Base-by-base conservation (phyloP, 2,113 vertebrate genomes). In the Sapayoa aenigma region DNA sequence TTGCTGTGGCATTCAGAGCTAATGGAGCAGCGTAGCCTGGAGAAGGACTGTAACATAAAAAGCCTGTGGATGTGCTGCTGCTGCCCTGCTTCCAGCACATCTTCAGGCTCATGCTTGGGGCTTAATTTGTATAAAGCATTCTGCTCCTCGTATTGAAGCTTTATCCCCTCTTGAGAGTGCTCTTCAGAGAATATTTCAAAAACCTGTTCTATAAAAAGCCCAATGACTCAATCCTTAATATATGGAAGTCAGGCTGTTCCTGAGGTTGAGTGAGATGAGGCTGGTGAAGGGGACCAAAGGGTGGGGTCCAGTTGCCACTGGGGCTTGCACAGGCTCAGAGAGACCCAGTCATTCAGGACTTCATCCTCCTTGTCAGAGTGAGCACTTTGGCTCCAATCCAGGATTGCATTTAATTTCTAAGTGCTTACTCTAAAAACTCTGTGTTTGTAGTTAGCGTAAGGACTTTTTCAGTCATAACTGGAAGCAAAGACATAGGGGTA, bases 161-260 rank as follows among this genome's bases (percentile, higher is more conserved):
- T 39, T 50, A 69, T 66, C 46, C 65, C 53, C 88, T 93, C 73
- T 4, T 72, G 80, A 94, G 86, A 68, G 80, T 35, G 73, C 76
- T 92, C 86, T 93, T 92, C 53, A 73, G 86, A 84, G 85, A 69
- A 8, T 11, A 37, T 87, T 92, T 92, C 68, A 86, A 78, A 87
- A 78, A n/a, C 44, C n/a, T 6, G 28, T 42, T 81, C 94, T 95
- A 82, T 81, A 90, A 89, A 93, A 94, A 95, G 67, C 84, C 78
- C 24, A 14, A 28, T 85, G 88, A 92, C 62, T 94, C 88, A 87
- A 1, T 90, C 3, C 0, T 50, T 89, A 39, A 9, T 52, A 6
- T 21, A 44, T 21, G 14, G 52, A 71, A 78, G 73, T 30, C 60
- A 80, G 47, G 88, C 90, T 2, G 28, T 68, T 90, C 31, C 59